A percentile compares a stretch with the other conserved stretches of the same genome.
These are phyloP conservation scores for Unio delphinus DNA, from an alignment of 2,888 invertebrate genomes.

Conservation along the genomic window DNA sequence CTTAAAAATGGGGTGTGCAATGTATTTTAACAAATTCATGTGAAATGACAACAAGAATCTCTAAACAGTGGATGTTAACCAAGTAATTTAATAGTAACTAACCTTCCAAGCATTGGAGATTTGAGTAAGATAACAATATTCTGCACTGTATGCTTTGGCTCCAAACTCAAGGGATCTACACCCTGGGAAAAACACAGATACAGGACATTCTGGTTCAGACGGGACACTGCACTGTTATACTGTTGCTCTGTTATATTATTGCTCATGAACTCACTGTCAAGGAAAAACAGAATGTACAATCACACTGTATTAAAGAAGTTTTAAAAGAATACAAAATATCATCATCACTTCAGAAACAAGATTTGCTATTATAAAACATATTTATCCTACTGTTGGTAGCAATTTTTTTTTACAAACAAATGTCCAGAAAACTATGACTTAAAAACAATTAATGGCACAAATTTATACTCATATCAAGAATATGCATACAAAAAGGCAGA, in stretches of 20 bases:
- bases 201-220: conserved; percentile 85
- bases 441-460: too few relatives aligned
- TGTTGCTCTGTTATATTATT: conserved; percentile 81
- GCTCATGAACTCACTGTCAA: conserved; percentile 84
- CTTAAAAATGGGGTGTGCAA: too few relatives aligned
- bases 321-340: not conserved
- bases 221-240: conserved; percentile 82
- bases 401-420: too few relatives aligned
- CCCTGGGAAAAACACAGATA: conserved; percentile 85
- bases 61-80: not conserved
- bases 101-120: conserved; percentile 83
- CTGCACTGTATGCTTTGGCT: conserved; percentile 81
- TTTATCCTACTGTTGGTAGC: too few relatives aligned
- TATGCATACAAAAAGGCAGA: too few relatives aligned
- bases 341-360: conserved; percentile 25
- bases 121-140: conserved; percentile 82
- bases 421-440: too few relatives aligned
- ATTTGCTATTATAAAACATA: too few relatives aligned
- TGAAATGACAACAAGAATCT: not conserved
- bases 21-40: too few relatives aligned
- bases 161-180: conserved; percentile 78
- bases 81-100: conserved; percentile 16
- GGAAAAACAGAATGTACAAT: conserved; percentile 2
- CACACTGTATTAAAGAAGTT: not conserved
- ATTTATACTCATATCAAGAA: too few relatives aligned